Conservation (phyloP, 2,113 vertebrate species). For the Diphyllodes magnificus region DNA sequence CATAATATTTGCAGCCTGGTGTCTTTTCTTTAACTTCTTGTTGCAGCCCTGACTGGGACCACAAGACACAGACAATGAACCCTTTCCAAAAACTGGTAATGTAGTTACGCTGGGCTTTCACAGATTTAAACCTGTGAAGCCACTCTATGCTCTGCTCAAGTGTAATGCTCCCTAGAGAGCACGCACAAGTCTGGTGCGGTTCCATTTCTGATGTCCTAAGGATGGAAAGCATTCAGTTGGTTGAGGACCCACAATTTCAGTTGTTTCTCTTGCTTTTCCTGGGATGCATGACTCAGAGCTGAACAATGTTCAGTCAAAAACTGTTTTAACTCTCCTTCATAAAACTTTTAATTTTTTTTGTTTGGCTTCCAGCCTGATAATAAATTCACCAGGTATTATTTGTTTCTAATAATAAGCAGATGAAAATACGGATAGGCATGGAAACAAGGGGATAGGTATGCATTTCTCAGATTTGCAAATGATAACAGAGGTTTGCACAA, state of each 20-base stretch:
- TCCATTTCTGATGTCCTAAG: background rate
- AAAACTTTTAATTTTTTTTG: background rate
- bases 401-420: background rate
- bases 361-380: background rate
- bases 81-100: background rate
- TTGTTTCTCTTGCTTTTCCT: background rate
- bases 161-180: background rate
- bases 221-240: background rate
- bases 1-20: background rate
- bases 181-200: background rate
- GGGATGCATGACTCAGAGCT: constrained; percentile 11
- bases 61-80: background rate
- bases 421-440: background rate
- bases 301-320: background rate
- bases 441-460: background rate
- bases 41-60: background rate
- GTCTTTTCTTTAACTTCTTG: background rate
- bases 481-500: background rate
- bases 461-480: background rate
- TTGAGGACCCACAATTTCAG: background rate
- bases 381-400: background rate
- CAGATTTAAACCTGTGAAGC: background rate
- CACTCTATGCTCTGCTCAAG: background rate
- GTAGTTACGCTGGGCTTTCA: background rate
- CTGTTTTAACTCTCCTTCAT: background rate